Evolutionary conservation across 2,113 vertebrate species (phyloP).

Genomic region (Halcyon senegalensis): DNA sequence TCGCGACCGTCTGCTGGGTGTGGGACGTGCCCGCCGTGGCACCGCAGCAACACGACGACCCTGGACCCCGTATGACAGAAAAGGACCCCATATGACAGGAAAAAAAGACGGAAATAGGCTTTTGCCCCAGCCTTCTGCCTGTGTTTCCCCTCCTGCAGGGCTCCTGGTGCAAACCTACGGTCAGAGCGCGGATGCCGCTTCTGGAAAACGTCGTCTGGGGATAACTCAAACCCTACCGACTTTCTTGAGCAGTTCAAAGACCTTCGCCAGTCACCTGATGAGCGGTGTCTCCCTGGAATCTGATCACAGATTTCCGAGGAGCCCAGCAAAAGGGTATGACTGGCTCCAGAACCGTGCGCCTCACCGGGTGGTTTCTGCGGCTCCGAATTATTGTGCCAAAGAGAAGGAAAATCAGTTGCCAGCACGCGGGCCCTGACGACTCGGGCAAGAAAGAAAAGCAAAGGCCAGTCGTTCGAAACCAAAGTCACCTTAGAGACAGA

Average conservation of each 20-base stretch:
- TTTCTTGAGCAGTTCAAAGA: not conserved
- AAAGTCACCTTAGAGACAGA: no score
- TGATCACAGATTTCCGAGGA: not conserved
- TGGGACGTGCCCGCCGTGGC: accelerated
- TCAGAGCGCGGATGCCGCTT: not conserved
- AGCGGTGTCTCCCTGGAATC: not conserved
- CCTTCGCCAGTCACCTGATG: not conserved
- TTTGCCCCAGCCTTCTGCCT: not conserved
- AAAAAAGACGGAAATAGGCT: not conserved
- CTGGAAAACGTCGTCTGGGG: not conserved
- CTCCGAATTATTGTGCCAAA: no score
- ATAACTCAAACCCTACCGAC: not conserved
- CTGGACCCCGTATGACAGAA: not conserved
- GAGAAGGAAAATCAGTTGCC: no score
- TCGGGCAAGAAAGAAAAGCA: no score
- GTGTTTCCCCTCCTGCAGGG: not conserved
- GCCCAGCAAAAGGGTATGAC: not conserved
- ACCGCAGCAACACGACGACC: not conserved
- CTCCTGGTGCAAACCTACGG: no score
- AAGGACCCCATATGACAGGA: no score
- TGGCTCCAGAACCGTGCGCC: slow-evolving; percentile 1
- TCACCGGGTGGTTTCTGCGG: no score
- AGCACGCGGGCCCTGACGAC: no score
- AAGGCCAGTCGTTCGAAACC: no score
- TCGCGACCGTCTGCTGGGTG: not conserved